Evolutionary conservation across 1,140 invertebrate genomes (phyloP), one percentile per base, ranked within the genome.

Genomic region (Eupristina koningsbergeri): DNA sequence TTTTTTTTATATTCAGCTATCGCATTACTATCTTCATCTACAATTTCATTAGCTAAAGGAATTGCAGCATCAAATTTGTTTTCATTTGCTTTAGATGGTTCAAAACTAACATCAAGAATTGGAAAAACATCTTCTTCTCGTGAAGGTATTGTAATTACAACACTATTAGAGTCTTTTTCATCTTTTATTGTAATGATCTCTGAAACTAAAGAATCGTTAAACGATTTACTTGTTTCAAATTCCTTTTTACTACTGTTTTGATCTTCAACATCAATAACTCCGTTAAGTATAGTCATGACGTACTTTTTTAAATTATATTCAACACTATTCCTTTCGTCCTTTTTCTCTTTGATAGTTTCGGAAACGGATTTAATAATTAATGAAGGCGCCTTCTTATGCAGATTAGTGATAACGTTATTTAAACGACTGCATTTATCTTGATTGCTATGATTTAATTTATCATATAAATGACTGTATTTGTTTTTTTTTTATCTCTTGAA

Each of bases 221-320:
- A 8, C 53, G 3, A 19, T 80, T 47, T 47, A 36, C 19, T 64
- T 63, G 73, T n/a, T 39, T 85, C 73, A 53, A 77, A 41, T 31
- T 69, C 69, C 61, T 84, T 81, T n/a, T 80, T 85, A 19, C 19
- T 69, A 50, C 77, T 76, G 31, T 75, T 83, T 53, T 87, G 81
- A 39, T 64, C 89, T 63, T 92, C 87, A 29, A 91, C 90, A 67
- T 92, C 89, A 22, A 92, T 92, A 15, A 92, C 91, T 1, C 89
- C 90, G 81, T 90, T 92, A n/a, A 93, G 82, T 64, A 93, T 90
- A 41, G 91, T 93, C 91, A 92, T 93, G 73, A 92, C 90, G 87
- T 91, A 91, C 74, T 92, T 91, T 67, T 92, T 91, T 2, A 92
- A 86, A 50, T 92, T 92, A 19, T 87, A 86, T 75, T 91, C 91